Evolutionary conservation across 35 echinoderm and acorn worm species (phyloP).

Genomic region (Heliocidaris erythrogramma): DNA sequence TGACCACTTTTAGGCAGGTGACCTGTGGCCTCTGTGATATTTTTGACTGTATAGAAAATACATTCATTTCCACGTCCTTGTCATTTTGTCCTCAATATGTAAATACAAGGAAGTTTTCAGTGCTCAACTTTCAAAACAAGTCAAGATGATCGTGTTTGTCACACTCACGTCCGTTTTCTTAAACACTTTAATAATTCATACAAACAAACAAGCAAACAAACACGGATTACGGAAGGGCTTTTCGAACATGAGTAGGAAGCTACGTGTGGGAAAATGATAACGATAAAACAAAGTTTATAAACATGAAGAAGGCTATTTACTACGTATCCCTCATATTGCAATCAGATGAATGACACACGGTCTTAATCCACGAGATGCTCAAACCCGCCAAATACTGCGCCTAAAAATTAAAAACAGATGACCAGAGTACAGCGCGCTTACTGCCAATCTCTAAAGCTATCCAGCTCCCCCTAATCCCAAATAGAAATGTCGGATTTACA

Average conservation of each 20-base stretch:
- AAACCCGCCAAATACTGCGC: not conserved
- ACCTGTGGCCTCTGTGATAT: no score
- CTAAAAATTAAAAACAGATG: not conserved
- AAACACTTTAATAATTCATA: no score
- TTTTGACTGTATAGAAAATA: no score
- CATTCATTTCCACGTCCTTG: no score
- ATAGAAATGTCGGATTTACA: constrained; percentile 18
- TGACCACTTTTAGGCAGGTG: no score
- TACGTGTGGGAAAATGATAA: not conserved
- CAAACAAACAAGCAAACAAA: no score
- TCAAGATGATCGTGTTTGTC: no score
- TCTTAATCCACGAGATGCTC: not conserved
- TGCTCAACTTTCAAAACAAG: no score
- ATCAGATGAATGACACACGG: not conserved
- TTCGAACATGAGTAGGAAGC: not conserved
- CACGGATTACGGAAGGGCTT: no score
- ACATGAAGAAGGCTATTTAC: not conserved
- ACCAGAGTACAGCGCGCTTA: not conserved
- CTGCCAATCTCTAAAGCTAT: not conserved
- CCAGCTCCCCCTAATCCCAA: not conserved
- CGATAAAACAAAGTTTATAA: not conserved
- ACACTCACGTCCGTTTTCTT: no score
- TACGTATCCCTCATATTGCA: not conserved
- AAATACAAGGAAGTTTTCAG: no score
- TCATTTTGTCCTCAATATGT: no score